Base-by-base conservation (phyloP, 2,113 vertebrate species). In the Poeciliopsis prolifica region DNA sequence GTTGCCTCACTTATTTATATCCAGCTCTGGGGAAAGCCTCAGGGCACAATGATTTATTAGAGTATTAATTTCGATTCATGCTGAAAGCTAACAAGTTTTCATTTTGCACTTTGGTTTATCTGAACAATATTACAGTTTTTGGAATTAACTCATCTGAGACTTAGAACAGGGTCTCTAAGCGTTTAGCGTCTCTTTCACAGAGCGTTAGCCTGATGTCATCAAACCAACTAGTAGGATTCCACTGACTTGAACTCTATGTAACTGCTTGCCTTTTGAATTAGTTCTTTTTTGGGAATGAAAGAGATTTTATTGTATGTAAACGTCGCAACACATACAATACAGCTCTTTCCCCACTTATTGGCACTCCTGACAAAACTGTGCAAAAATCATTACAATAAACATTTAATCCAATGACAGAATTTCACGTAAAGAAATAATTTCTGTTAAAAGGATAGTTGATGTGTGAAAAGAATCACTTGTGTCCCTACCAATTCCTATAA, bases 31-130 rank as follows among this genome's bases (percentile, higher is more conserved):
- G 84, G 83, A 68, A 28, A 64, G 85, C 84, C 74, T 74, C 62
- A 68, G 58, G 86, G 82, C 83, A 71, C 80, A 65, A 74, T 70
- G 58, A 73, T 40, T 58, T 67, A 89, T 88, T 87, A 92, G 87
- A 87, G 85, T 75, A 65, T 77, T 77, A 6, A 0, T 79, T 91
- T 81, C 78, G 79, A 79, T 87, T 82, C 74, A 81, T 33, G 3
- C 54, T 42, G 48, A 87, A 78, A 68, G 75, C 72, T 60, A 35
- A 67, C 10, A 78, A 48, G 79, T 77, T 83, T 83, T 81, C 29
- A 83, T 70, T 81, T 64, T 69, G 5, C 24, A 29, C 71, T 26
- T 14, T 42, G 12, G 66, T 71, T 65, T 71, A 74, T 85, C 74
- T 51, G 68, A 68, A 30, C 71, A 48, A 58, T 65, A 35, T 44